Conservation (phyloP, 2,113 vertebrate genomes). For the Oreochromis tanganicae region DNA sequence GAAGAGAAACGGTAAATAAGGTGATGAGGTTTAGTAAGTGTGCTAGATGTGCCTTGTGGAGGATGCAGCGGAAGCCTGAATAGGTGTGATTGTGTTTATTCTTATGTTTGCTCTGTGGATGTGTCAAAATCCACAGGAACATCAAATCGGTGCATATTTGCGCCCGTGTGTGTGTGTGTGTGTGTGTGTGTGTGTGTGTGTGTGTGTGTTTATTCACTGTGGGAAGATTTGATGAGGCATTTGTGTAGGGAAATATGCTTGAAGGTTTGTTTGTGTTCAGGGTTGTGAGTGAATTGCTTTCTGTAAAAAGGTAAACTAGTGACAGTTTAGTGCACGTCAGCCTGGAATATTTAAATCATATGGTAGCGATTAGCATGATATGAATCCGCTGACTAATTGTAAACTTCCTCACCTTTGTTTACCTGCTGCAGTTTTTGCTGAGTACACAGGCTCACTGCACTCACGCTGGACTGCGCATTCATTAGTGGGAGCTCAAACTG, state of each 20-base stretch:
- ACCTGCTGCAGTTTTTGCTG: slow-evolving; percentile 9
- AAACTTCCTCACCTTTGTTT: slow-evolving; percentile 25
- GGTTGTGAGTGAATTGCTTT: slow-evolving; percentile 18
- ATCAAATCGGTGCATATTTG: background rate
- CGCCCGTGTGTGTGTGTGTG: background rate
- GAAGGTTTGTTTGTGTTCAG: slow-evolving; percentile 42
- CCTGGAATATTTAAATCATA: background rate
- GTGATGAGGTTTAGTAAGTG: slow-evolving; percentile 47
- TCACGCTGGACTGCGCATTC: background rate
- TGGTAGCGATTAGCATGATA: slow-evolving; percentile 5
- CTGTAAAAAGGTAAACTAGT: slow-evolving; percentile 15
- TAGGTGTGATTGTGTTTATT: slow-evolving; percentile 3
- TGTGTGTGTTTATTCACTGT: slow-evolving; percentile 17
- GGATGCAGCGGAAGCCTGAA: slow-evolving; percentile 13
- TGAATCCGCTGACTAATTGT: slow-evolving; percentile 13
- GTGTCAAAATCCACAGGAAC: background rate
- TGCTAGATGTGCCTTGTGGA: background rate
- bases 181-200: background rate
- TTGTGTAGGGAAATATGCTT: slow-evolving; percentile 28
- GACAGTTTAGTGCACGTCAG: background rate
- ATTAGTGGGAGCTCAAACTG: background rate
- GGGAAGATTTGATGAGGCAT: slow-evolving; percentile 16
- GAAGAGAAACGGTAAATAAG: slow-evolving; percentile 43
- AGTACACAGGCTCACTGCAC: background rate
- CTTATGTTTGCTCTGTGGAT: background rate